phyloP scores from a whole-genome alignment of 2,888 invertebrate species.

The Spialia ferax region DNA sequence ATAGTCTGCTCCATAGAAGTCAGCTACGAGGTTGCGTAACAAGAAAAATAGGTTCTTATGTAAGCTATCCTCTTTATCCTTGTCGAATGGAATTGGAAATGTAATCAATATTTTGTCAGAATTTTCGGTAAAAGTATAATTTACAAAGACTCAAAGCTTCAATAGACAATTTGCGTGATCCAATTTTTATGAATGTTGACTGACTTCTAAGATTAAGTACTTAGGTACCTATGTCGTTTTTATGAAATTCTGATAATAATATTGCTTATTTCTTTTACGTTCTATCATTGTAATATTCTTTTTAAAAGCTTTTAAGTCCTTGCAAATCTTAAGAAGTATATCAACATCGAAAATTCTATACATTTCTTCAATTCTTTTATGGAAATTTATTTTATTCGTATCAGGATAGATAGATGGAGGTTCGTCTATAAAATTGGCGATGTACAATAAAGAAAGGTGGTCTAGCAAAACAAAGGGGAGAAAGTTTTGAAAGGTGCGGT shows the following conservation, averaged over 20 bases:
- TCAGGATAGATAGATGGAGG: constrained; percentile 17
- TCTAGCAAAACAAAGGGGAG: constrained; percentile 59
- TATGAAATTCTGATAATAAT: not conserved
- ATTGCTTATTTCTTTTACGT: not conserved
- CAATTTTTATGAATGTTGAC: not conserved
- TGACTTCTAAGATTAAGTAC: too few species aligned
- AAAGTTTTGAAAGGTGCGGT: constrained; percentile 72
- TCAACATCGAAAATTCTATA: constrained; percentile 13
- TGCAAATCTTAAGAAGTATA: not conserved
- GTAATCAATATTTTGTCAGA: too few species aligned
- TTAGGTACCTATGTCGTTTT: not conserved
- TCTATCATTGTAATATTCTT: not conserved
- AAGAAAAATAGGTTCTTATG: constrained; percentile 47
- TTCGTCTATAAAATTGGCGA: constrained; percentile 55
- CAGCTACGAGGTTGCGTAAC: constrained; percentile 57
- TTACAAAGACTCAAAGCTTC: not conserved
- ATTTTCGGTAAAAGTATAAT: constrained; percentile 1
- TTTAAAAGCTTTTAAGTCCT: not conserved
- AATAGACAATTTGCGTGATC: not conserved
- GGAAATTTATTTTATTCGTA: constrained; percentile 16
- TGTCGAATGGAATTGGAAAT: constrained; percentile 12
- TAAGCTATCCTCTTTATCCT: constrained; percentile 43
- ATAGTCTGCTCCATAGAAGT: constrained; percentile 49
- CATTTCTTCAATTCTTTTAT: constrained; percentile 7
- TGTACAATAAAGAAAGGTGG: constrained; percentile 53